phyloP scores from a whole-genome alignment of 2,797 vertebrate genomes.

The Neostethus bicornis region DNA sequence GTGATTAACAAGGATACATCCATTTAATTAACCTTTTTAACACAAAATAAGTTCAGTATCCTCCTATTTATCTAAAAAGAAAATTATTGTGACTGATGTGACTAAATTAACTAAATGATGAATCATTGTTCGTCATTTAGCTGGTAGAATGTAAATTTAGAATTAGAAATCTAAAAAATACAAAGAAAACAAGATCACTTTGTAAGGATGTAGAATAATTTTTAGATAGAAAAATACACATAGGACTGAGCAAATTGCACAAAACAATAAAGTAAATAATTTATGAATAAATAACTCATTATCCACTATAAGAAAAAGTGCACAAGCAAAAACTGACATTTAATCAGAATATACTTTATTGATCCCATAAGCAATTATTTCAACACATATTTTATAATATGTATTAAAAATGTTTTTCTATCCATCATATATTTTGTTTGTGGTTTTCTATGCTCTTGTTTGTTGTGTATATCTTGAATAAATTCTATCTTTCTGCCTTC shows the following conservation, averaged over 20 bases:
- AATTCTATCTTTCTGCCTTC: conserved; percentile 55
- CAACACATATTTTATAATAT: too few species aligned
- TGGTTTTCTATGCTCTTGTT: background rate
- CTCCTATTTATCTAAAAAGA: conserved; percentile 22
- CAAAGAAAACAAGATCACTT: background rate
- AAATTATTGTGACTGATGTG: conserved; percentile 16
- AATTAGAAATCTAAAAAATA: background rate
- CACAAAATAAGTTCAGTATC: conserved; percentile 1
- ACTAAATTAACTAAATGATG: conserved; percentile 7
- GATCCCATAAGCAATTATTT: too few species aligned
- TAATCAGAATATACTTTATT: too few species aligned
- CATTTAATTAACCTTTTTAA: background rate
- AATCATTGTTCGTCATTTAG: background rate
- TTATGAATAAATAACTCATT: too few species aligned
- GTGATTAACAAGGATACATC: conserved; percentile 20
- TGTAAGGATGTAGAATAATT: background rate
- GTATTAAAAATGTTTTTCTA: too few species aligned
- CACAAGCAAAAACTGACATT: too few species aligned
- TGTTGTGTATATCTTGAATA: conserved; percentile 57
- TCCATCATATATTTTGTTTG: background rate
- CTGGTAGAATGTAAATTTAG: background rate
- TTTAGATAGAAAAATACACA: background rate
- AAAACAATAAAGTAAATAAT: too few species aligned
- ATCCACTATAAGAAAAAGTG: too few species aligned
- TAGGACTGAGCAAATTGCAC: background rate